Conservation (phyloP, 2,113 vertebrate genomes). For the Zapornia atra region DNA sequence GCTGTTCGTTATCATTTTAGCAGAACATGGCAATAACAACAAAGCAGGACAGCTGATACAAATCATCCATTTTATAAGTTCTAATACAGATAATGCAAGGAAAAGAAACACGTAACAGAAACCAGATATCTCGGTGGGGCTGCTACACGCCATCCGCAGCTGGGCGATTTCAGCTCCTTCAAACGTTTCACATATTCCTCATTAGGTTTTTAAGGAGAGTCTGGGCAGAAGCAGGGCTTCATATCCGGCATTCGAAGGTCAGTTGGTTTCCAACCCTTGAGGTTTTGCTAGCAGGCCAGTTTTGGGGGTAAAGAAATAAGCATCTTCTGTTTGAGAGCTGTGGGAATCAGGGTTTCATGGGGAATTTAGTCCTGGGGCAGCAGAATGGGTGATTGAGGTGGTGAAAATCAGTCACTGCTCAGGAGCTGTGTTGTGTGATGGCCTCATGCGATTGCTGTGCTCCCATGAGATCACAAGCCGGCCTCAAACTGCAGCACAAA, state of each 20-base stretch:
- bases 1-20: constrained; percentile 24
- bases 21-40: constrained; percentile 52
- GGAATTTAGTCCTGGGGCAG: not conserved
- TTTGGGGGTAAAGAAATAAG: not conserved
- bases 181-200: not conserved
- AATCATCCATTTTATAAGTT: constrained; percentile 62
- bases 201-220: not conserved
- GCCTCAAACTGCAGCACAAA: not conserved
- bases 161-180: not conserved
- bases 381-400: accelerated
- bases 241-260: not conserved
- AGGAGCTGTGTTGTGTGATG: accelerated
- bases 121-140: constrained; percentile 43
- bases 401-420: not conserved
- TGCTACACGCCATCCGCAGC: not conserved
- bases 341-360: accelerated
- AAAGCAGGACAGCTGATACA: constrained; percentile 59
- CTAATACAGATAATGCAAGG: constrained; percentile 60
- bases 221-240: not conserved
- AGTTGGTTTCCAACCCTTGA: not conserved
- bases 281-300: not conserved
- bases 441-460: accelerated
- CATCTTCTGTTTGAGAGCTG: not conserved
- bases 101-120: constrained; percentile 65
- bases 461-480: accelerated